phyloP scores from a whole-genome alignment of 2,797 vertebrate species.

The Scolopax bukidnonensis region DNA sequence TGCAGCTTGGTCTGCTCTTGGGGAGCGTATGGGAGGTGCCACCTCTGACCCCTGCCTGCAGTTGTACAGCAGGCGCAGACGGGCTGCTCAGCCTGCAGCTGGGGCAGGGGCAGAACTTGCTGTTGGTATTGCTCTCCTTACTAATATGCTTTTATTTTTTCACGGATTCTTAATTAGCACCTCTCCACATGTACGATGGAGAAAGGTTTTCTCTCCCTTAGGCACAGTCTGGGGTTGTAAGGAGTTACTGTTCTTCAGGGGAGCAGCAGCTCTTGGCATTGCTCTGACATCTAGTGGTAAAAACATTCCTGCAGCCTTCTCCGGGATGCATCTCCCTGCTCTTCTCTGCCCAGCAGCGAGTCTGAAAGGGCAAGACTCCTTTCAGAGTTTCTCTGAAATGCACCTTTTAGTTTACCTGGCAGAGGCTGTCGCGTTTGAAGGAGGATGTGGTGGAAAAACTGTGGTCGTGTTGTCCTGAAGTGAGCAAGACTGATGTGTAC shows the following conservation, averaged over 20 bases:
- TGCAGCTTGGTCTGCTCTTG: neutral
- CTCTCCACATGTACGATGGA: neutral
- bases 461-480: neutral
- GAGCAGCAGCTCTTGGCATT: neutral
- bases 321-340: neutral
- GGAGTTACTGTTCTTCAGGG: neutral
- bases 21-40: rapidly evolving
- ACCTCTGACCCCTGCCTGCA: neutral
- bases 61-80: rapidly evolving
- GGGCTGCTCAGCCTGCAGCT: neutral
- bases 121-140: neutral
- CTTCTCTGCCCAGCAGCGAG: neutral
- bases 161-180: rapidly evolving
- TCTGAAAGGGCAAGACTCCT: rapidly evolving
- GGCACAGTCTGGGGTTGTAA: neutral
- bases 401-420: neutral
- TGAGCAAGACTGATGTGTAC: neutral
- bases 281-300: slow-evolving; percentile 68
- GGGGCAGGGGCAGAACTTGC: neutral
- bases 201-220: neutral
- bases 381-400: neutral
- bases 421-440: rapidly evolving
- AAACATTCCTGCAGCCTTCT: neutral
- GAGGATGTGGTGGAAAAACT: neutral
- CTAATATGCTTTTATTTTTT: rapidly evolving